Percentiles rank a stretch among this genome's conserved stretches.
Evolutionary conservation across 1,140 invertebrate genomes (phyloP).

Genomic region (Ctenoplectra terminalis): DNA sequence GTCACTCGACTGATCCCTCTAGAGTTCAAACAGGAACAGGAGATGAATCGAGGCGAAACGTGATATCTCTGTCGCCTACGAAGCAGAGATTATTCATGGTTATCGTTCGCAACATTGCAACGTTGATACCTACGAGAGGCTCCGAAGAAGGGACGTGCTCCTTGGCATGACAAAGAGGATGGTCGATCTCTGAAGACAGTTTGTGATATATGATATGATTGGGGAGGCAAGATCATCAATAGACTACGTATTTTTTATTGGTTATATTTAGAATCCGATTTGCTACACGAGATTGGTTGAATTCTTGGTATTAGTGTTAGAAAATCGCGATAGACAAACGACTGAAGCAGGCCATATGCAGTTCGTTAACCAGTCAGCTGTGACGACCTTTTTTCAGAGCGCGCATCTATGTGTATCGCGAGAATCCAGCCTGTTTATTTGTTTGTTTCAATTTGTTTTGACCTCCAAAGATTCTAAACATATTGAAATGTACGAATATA

Average conservation of each 20-base stretch:
- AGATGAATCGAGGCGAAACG: conserved; percentile 55
- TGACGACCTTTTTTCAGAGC: too few relatives aligned
- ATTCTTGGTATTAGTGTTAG: neutral
- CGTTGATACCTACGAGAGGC: neutral
- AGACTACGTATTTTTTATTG: neutral
- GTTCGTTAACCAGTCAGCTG: too few relatives aligned
- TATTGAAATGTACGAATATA: too few relatives aligned
- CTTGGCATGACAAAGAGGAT: neutral
- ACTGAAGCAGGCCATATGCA: too few relatives aligned
- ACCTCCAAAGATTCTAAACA: too few relatives aligned
- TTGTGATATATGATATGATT: conserved; percentile 11
- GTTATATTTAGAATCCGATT: neutral
- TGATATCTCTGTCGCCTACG: conserved; percentile 44
- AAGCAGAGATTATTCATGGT: conserved; percentile 53
- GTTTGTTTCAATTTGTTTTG: too few relatives aligned
- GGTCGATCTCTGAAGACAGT: conserved; percentile 2
- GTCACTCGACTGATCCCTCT: conserved; percentile 57
- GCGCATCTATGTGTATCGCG: too few relatives aligned
- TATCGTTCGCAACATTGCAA: conserved; percentile 36
- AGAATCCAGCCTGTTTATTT: too few relatives aligned
- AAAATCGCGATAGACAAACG: too few relatives aligned
- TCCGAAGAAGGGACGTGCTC: neutral
- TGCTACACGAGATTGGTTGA: neutral
- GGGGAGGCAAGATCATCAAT: neutral
- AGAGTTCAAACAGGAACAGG: conserved; percentile 55